Evolutionary conservation across 2,888 invertebrate genomes (phyloP), one percentile per base, ranked within the genome.

Genomic region (Amblyteles armatorius): DNA sequence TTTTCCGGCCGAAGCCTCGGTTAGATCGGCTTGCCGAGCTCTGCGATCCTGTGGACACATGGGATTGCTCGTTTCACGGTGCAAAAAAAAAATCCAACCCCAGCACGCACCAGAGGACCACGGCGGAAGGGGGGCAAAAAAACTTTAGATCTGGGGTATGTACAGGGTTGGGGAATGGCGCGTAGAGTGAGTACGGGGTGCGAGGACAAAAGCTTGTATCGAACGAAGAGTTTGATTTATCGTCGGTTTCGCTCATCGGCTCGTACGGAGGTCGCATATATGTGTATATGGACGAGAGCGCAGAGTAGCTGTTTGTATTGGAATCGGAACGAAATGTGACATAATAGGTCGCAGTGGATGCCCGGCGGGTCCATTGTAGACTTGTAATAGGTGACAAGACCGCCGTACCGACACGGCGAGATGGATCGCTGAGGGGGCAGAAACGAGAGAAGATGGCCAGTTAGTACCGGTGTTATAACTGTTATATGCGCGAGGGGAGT

Each of bases 201-300:
- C 79, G 82, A 85, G 83, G 86, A 88, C 87, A 88, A 88, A 87
- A 86, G 88, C 87, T 82, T 82, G 85, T 82, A 87, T 84, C 85
- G 85, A 87, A 88, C 90, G 92, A 91, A 93, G 93, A 93, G 91
- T 93, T 92, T 93, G 93, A 94, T 93, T 94, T 94, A 94, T 94
- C 92, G 93, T 92, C 76, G 76, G 77, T 84, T 82, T 67, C 33
- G 65, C 36, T 36, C 76, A 60, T 67, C 55, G 77, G 19, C 52
- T 22, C 52, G 33, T 52, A 65, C 67, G 67, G 4, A 13, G 11
- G 4, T 16, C 52, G 65, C 9, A 74, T 76, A 76, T 71, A 69
- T 40, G 11, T 16, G 16, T 40, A 63, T 6, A 82, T 72, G 72
- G 69, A 69, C 50, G 22, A 26, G 13, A 22, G 29, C 16, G 29